Evolutionary conservation across 92 coral and sea anemone species (phyloP), one percentile per base, ranked within the genome.

Genomic region (Scolanthus callimorphus): DNA sequence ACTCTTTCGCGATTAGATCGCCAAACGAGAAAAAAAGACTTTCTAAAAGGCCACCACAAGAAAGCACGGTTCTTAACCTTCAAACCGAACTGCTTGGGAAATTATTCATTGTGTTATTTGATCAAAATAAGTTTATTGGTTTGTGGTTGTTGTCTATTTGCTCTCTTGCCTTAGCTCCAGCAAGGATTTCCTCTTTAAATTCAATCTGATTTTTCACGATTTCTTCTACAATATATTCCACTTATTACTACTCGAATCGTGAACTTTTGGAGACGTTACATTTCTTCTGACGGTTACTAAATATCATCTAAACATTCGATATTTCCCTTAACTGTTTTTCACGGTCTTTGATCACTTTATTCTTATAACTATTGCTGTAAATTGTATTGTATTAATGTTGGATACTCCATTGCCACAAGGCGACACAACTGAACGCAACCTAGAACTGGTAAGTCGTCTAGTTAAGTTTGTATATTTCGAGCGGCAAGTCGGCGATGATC

Each of bases 261-360:
- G n/a, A n/a, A n/a, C n/a, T n/a, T n/a, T n/a, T n/a, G n/a, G n/a
- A n/a, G n/a, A n/a, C n/a, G n/a, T n/a, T n/a, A n/a, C n/a, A n/a
- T n/a, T n/a, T n/a, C n/a, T n/a, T n/a, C n/a, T n/a, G n/a, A 34
- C 41, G 15, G 41, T 15, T 6, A 6, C 15, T 34, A 15, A 34
- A 46, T 6, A 46, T 20, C 11, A 11, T 19, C 8, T 6, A 46
- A 11, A 19, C 17, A 21, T 20, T 46, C 23, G 22, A 21, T 11
- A 46, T 10, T 70, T 77, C 73, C 80, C 86, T 78, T 83, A 31
- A 83, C 84, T 25, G 27, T 43, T 39, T 56, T 41, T 31, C 45
- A 94, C 81, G 69, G 69, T 76, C 49, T 94, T 94, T 77, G 99
- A 94, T 46, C 84, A 88, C 74, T 94, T 88, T 74, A 94, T 94